Evolutionary conservation across 2,888 invertebrate genomes (phyloP).

Genomic region (Mamestra brassicae): DNA sequence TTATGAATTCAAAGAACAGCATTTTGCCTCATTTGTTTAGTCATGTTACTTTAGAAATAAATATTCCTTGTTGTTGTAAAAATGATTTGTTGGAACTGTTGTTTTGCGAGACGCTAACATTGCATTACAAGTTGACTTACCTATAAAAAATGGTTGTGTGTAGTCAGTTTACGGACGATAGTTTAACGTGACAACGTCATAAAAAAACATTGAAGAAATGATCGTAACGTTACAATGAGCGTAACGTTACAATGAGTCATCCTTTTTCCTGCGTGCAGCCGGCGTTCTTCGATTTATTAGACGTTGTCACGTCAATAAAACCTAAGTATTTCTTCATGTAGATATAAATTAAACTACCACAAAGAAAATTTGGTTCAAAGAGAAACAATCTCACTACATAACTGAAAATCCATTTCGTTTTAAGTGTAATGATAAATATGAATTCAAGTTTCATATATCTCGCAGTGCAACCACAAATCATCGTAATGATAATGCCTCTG

Average conservation of each 20-base stretch:
- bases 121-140: too few species aligned
- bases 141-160: not conserved
- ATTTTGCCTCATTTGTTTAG: constrained; percentile 2
- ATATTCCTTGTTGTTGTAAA: not conserved
- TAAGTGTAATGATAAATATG: constrained; percentile 4
- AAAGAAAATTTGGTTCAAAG: not conserved
- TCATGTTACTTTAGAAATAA: constrained; percentile 3
- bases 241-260: too few species aligned
- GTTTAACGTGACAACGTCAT: too few species aligned
- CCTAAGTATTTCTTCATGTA: too few species aligned
- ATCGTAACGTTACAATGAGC: too few species aligned
- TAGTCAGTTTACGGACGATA: too few species aligned
- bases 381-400: constrained; percentile 2
- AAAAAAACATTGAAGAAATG: too few species aligned
- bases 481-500: constrained; percentile 16
- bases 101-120: not conserved
- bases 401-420: not conserved
- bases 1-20: not conserved
- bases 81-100: not conserved
- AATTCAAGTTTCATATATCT: not conserved
- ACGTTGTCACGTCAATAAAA: not conserved
- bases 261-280: too few species aligned
- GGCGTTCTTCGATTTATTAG: too few species aligned
- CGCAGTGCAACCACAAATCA: constrained; percentile 7
- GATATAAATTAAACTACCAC: too few species aligned